Conservation (phyloP, 1,140 invertebrate genomes). For the Proales similis region DNA sequence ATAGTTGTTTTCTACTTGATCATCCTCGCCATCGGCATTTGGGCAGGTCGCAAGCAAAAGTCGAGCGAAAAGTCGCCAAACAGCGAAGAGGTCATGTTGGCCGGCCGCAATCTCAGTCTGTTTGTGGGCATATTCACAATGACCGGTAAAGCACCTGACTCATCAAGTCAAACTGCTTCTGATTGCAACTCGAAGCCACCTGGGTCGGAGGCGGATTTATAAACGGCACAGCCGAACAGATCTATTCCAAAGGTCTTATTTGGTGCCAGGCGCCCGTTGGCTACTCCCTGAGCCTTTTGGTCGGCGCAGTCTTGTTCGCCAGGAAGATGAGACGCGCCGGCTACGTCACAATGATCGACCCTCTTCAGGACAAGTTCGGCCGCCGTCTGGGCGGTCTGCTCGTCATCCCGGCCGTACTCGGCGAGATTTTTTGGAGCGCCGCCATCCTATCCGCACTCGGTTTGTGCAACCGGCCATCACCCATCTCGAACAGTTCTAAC, state of each 20-base stretch:
- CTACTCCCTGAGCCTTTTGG: constrained; percentile 44
- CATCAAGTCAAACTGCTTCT: neutral
- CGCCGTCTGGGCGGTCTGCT: constrained; percentile 42
- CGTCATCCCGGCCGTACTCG: constrained; percentile 45
- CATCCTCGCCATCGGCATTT: constrained; percentile 83
- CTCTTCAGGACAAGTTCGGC: constrained; percentile 45
- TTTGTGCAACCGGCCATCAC: too few species aligned
- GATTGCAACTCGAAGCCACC: constrained; percentile 43
- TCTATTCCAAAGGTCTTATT: constrained; percentile 42
- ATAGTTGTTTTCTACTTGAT: constrained; percentile 86
- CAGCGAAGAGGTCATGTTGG: constrained; percentile 45
- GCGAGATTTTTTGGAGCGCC: constrained; percentile 50
- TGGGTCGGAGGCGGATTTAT: constrained; percentile 49
- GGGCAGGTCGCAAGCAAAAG: constrained; percentile 75
- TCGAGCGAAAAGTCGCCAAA: too few species aligned
- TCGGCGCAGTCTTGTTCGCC: constrained; percentile 47
- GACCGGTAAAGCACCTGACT: constrained; percentile 43
- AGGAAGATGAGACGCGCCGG: constrained; percentile 43
- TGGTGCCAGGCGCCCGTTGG: constrained; percentile 49
- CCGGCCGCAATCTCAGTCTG: constrained; percentile 44
- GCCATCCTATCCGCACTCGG: constrained; percentile 48
- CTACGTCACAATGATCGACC: constrained; percentile 50
- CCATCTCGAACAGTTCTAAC: constrained; percentile 39
- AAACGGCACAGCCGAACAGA: constrained; percentile 49
- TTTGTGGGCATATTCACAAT: constrained; percentile 49